phyloP scores from a whole-genome alignment of 2,113 vertebrate species.

The Ascaphus truei region DNA sequence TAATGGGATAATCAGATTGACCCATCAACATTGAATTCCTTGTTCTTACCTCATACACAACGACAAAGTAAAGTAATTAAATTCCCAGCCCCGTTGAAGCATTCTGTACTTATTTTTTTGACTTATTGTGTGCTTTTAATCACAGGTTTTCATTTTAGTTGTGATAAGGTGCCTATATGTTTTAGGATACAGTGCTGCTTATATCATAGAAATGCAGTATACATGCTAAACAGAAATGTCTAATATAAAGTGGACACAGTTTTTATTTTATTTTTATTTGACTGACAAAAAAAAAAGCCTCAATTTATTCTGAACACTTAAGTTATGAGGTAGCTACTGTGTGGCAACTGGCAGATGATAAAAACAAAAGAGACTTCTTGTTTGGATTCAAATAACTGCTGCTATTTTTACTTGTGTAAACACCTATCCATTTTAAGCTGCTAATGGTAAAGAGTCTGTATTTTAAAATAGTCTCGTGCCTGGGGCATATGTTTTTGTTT shows the following conservation, averaged over 20 bases:
- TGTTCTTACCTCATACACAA: no score
- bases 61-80: no score
- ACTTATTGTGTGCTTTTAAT: no score
- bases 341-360: conserved; percentile 67
- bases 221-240: conserved; percentile 43
- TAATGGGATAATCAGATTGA: no score
- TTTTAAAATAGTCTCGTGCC: conserved; percentile 20
- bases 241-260: conserved; percentile 52
- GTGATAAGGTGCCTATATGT: conserved; percentile 15
- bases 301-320: conserved; percentile 60
- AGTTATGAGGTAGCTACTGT: conserved; percentile 68
- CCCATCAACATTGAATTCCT: no score
- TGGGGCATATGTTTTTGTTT: conserved; percentile 43
- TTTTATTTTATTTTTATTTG: conserved; percentile 52
- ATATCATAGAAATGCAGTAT: background rate
- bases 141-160: background rate
- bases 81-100: no score
- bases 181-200: conserved; percentile 4
- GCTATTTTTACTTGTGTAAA: conserved; percentile 68
- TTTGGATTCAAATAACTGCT: conserved; percentile 64
- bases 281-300: conserved; percentile 60
- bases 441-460: conserved; percentile 49
- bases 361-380: conserved; percentile 64
- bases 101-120: no score
- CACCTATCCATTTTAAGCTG: conserved; percentile 57